These are phyloP conservation scores for Chaetogeoica ovagalla DNA, from an alignment of 2,888 invertebrate species.

Conservation along the genomic window DNA sequence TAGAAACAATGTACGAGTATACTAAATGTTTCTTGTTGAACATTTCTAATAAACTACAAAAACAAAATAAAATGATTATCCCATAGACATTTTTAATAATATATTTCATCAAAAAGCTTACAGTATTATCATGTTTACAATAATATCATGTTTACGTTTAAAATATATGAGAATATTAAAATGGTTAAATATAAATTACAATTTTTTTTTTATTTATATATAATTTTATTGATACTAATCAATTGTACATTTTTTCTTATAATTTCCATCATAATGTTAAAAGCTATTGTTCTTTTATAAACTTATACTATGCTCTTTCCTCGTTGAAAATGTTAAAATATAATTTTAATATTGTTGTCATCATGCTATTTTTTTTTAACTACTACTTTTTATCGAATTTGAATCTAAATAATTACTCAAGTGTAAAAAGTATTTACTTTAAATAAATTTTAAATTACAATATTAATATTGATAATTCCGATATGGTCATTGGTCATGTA, in stretches of 20 bases:
- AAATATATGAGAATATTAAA: background rate
- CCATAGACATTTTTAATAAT: background rate
- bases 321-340: conserved; percentile 33
- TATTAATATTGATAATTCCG: background rate
- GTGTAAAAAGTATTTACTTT: background rate
- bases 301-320: background rate
- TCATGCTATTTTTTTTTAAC: background rate
- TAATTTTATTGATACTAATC: background rate
- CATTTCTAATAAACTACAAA: background rate
- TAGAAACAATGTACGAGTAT: background rate
- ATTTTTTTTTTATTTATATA: background rate
- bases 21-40: background rate
- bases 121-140: background rate
- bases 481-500: too few species aligned
- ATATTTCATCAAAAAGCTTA: conserved; percentile 10
- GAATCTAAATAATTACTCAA: background rate
- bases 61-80: background rate
- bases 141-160: too few species aligned
- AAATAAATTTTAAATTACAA: background rate
- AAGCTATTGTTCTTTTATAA: conserved; percentile 9
- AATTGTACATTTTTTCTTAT: conserved; percentile 11
- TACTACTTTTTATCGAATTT: background rate
- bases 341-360: conserved; percentile 25
- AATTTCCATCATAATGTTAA: conserved; percentile 12
- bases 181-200: background rate